Base-by-base conservation (phyloP, 2,888 invertebrate genomes). In the Euproctis similis region DNA sequence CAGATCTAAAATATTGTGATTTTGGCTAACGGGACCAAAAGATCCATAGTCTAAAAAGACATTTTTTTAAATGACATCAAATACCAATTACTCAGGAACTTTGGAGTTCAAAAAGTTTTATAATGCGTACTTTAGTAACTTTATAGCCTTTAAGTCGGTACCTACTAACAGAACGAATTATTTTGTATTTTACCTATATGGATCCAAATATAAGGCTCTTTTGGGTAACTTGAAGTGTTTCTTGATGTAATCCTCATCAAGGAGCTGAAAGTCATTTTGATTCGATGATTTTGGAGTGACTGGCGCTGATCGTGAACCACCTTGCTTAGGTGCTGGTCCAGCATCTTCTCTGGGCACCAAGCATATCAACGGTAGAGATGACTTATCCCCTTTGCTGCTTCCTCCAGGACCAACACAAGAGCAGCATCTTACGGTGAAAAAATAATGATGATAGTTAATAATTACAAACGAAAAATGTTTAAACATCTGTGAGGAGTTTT, bases 221-320 rank as follows among this genome's bases (percentile, higher is more conserved):
- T 58, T 61, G 1, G 76, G 74, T 18, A 84, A 43, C 12, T 76
- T 71, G 37, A 80, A 82, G 39, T 84, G 59, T 33, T 74, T 69
- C 44, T 66, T 73, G 10, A 84, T 63, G 33, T 76, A 77, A 2
- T 66, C 59, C 7, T 77, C 75, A 41, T 71, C 71, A 3, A 81
- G 63, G 2, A 78, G 49, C 7, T 65, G 50, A 38, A 74, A 66
- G 38, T 59, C 59, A 17, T 42, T 48, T 1, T 51, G 36, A 9
- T 9, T 10, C 4, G 21, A 21, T 1, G 10, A 4, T 1, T 40
- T 27, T 1, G 46, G 24, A 17, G 22, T 17, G 10, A 13, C 16
- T 6, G 31, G 25, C 1, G 42, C 24, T 2, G 54, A 41, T 4
- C 44, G 44, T 2, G 55, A 39, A 33, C 38, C 31, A 11, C 33